Evolutionary conservation across 2,888 invertebrate genomes (phyloP), one percentile per base, ranked within the genome.

Genomic region (Schizotus pectinicornis): DNA sequence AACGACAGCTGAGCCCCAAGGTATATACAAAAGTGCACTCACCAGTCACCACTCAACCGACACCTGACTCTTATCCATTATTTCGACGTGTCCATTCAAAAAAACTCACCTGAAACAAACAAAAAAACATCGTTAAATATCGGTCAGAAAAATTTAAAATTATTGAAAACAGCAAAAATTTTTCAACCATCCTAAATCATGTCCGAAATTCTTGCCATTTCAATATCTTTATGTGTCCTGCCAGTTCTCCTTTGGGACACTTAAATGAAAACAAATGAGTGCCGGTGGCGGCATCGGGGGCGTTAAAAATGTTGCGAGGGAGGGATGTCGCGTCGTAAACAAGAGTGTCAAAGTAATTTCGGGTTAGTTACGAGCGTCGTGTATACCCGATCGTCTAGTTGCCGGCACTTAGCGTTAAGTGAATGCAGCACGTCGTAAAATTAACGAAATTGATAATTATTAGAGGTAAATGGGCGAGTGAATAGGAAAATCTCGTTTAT

Each of bases 241-340:
- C 64, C 50, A 43, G 63, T 61, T 66, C 67, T 60, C 61, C 70
- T 68, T 56, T 64, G 71, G 70, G 71, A 69, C 68, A 57, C 68
- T 67, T 69, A 73, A 74, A 74, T 74, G 74, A 68, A 73, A 74
- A 74, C 72, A 73, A 74, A 74, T 73, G 71, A 22, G 22, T 22
- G 62, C 66, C 61, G 54, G 53, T 64, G 50, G 33, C 46, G 51
- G 38, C 51, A 42, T 36, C 14, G 45, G 34, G 9, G 33, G 48
- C 49, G 49, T 56, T 48, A 56, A 56, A 56, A 56, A 56, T 56
- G 49, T 56, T 42, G 11, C 12, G 8, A 36, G 55, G 48, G 43
- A 49, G 48, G 53, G 39, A 52, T 35, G 36, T 31, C 13, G 9
- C n/a, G 36, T 42, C 55, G 43, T 56, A 56, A 58, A 58, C 58